These are phyloP conservation scores for Fringilla coelebs DNA, from an alignment of 2,797 vertebrate species.

Conservation along the genomic window DNA sequence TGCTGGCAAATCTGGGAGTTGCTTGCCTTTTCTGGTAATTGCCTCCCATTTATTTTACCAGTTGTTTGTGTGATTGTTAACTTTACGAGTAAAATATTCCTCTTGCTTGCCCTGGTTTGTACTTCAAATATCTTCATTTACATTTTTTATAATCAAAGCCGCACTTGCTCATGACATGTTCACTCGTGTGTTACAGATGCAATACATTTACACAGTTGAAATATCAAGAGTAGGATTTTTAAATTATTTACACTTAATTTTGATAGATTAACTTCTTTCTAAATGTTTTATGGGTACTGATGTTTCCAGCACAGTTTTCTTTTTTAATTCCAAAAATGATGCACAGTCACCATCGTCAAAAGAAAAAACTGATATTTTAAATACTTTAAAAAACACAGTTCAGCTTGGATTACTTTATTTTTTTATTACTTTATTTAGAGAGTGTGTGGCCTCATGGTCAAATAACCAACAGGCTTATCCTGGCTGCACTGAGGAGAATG, in stretches of 20 bases:
- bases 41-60: neutral
- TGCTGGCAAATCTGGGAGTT: neutral
- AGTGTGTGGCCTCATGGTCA: rapidly evolving
- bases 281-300: neutral
- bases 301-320: neutral
- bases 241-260: slow-evolving; percentile 35
- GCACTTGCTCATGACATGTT: slow-evolving; percentile 40
- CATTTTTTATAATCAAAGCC: slow-evolving; percentile 43
- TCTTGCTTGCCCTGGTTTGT: neutral
- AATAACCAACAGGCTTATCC: neutral
- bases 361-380: neutral
- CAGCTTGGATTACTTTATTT: neutral
- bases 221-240: slow-evolving; percentile 30
- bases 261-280: slow-evolving; percentile 36
- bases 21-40: neutral
- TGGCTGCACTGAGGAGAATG: neutral
- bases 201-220: slow-evolving; percentile 41
- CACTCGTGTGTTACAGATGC: slow-evolving; percentile 35
- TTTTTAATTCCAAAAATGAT: neutral
- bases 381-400: neutral
- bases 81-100: neutral
- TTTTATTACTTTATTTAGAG: neutral
- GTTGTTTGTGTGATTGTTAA: neutral
- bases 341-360: neutral
- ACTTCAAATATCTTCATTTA: slow-evolving; percentile 39